These are phyloP conservation scores for Rhinogobio ventralis DNA, from an alignment of 2,797 vertebrate genomes.

Conservation along the genomic window DNA sequence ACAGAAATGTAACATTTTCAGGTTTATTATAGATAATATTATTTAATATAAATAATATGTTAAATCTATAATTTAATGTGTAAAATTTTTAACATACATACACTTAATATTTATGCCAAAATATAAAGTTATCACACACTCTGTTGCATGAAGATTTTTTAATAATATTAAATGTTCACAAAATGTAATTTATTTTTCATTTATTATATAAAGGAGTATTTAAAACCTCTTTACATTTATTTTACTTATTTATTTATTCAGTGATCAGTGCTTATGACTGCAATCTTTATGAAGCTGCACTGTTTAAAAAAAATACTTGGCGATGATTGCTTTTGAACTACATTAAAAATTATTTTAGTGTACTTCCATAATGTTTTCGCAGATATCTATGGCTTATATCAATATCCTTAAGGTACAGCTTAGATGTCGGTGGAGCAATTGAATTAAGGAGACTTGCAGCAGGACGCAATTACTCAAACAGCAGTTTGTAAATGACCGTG, in stretches of 20 bases:
- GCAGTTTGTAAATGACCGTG: slow-evolving; percentile 34
- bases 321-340: background rate
- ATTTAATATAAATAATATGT: background rate
- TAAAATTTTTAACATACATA: background rate
- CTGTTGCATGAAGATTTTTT: background rate
- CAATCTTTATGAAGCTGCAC: slow-evolving; percentile 20
- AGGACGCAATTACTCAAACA: slow-evolving; percentile 27
- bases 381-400: background rate
- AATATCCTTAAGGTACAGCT: background rate
- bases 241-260: background rate
- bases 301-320: background rate
- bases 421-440: background rate
- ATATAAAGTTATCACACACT: background rate
- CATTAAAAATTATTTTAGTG: background rate
- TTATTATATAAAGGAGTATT: background rate
- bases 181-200: background rate
- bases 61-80: background rate
- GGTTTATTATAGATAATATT: background rate
- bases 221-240: background rate
- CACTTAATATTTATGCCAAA: background rate
- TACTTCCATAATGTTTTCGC: background rate
- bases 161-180: background rate
- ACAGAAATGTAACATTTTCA: background rate
- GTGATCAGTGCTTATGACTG: slow-evolving; percentile 15
- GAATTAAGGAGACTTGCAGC: slow-evolving; percentile 1